Evolutionary conservation across 2,797 vertebrate genomes (phyloP), one percentile per base, ranked within the genome.

Genomic region (Tarsius wallacei): DNA sequence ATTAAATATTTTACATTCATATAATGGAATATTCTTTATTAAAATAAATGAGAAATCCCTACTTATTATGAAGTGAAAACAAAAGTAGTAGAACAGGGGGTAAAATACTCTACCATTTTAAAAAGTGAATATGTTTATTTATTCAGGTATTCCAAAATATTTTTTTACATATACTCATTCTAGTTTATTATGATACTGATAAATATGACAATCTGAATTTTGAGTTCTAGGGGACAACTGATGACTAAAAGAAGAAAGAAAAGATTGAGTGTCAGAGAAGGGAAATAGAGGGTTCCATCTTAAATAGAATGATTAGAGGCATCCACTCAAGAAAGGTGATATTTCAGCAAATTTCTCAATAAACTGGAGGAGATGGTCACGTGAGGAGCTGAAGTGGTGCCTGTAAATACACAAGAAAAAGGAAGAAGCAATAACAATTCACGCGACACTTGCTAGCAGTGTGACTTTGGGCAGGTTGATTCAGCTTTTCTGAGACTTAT

Each of bases 201-300:
- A 61, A 55, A n/a, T 68, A 42, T 61, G 42, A 2, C 3, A 47
- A 14, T 22, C 2, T 73, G 73, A 61, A 5, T 47, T 28, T 63
- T 85, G 22, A 59, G n/a, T 55, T 91, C 2, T 36, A 42, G 47
- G 9, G 6, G 12, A n/a, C 1, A 24, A 49, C 6, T 76, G 28
- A 3, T 36, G 16, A 66, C 26, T 57, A 16, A 82, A 88, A 77
- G 26, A 16, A 59, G 57, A 28, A 42, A 83, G 87, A 63, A 57
- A 53, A 66, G 0, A 31, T 11, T 51, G n/a, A 66, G 5, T 5
- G 12, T 28, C 21, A 49, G 22, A 68, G 5, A 66, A 36, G 13
- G 2, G 6, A 7, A 21, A 12, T 12, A 21, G 10, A 22, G 16
- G 11, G 1, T 61, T 2, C 13, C 24, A 0, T 13, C 36, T 36